These are phyloP conservation scores for Aspidoscelis tigris DNA, from an alignment of 2,113 vertebrate species.

Conservation along the genomic window DNA sequence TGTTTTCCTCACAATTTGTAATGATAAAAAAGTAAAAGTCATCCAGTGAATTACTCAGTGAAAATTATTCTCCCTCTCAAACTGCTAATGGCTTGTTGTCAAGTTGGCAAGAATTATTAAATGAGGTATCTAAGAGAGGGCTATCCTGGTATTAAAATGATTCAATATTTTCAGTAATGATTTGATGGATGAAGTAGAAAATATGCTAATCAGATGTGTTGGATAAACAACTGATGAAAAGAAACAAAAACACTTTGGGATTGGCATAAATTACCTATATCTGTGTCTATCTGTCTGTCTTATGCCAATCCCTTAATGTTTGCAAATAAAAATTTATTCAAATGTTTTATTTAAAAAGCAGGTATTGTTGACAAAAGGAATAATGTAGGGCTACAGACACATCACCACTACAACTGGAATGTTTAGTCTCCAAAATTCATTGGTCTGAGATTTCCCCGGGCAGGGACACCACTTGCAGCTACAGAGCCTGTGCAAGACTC, in stretches of 20 bases:
- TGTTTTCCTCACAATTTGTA: constrained; percentile 31
- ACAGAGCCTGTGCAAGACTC: too few species aligned
- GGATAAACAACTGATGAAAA: constrained; percentile 49
- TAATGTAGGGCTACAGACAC: not conserved
- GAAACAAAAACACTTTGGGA: constrained; percentile 31
- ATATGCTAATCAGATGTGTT: constrained; percentile 53
- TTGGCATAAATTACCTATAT: not conserved
- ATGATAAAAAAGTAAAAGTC: constrained; percentile 47
- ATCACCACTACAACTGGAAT: not conserved
- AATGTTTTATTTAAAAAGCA: not conserved
- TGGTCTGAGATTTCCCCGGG: too few species aligned
- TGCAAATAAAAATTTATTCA: not conserved
- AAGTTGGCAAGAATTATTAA: constrained; percentile 63
- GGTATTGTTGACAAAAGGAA: not conserved
- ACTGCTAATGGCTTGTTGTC: constrained; percentile 66
- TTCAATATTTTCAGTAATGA: constrained; percentile 70
- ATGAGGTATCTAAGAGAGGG: constrained; percentile 47
- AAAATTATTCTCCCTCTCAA: constrained; percentile 52
- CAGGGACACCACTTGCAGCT: too few species aligned
- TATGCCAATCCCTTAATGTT: constrained; percentile 1
- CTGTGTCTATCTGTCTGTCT: not conserved
- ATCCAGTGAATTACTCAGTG: constrained; percentile 58
- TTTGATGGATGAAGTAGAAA: constrained; percentile 52
- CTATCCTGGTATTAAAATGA: constrained; percentile 51
- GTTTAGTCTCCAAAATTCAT: not conserved